phyloP scores from a whole-genome alignment of 2,797 vertebrate species.

The Nyctibius grandis region DNA sequence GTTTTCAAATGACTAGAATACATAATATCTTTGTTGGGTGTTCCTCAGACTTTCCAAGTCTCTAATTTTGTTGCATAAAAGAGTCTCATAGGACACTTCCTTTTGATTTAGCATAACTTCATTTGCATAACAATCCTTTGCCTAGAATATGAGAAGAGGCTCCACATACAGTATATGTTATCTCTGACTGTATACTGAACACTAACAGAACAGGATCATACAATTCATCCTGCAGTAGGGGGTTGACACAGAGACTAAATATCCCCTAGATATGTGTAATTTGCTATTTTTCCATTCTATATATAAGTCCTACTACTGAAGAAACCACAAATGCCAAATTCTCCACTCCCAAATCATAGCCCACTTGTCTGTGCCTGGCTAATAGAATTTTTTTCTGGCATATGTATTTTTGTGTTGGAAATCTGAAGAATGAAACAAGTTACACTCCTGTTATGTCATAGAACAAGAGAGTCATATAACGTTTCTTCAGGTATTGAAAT shows the following conservation, averaged over 20 bases:
- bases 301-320: not conserved
- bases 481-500: not conserved
- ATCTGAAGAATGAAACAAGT: not conserved
- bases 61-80: not conserved
- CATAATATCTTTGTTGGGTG: not conserved
- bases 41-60: not conserved
- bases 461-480: not conserved
- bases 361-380: accelerated
- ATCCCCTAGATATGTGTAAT: not conserved
- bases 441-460: not conserved
- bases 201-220: not conserved
- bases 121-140: not conserved
- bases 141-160: not conserved
- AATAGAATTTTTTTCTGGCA: not conserved
- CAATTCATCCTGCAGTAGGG: not conserved
- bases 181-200: not conserved
- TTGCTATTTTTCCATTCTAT: not conserved
- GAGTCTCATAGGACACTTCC: not conserved
- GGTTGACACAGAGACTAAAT: not conserved
- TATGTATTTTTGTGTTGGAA: not conserved
- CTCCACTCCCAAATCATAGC: not conserved
- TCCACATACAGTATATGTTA: not conserved
- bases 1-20: not conserved
- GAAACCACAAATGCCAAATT: not conserved
- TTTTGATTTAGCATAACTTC: not conserved